Percentiles rank a stretch among this genome's conserved stretches.
phyloP scores from a whole-genome alignment of 2,888 invertebrate genomes.

The Polia nebulosa region DNA sequence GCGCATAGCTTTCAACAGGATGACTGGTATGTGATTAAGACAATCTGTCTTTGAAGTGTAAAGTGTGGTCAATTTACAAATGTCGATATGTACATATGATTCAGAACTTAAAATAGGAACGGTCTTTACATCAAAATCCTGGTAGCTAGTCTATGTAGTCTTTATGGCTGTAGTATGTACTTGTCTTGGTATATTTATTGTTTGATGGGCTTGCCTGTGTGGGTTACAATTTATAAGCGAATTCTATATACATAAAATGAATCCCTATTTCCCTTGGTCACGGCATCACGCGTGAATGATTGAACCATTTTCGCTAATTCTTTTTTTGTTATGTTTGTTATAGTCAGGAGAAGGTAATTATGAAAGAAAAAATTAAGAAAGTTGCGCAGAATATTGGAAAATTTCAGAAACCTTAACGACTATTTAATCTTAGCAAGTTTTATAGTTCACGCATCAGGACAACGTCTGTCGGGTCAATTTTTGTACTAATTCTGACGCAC shows the following conservation, averaged over 20 bases:
- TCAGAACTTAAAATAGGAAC: slow-evolving; percentile 36
- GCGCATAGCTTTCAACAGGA: slow-evolving; percentile 23
- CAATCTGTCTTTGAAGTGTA: slow-evolving; percentile 31
- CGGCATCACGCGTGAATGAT: too few relatives aligned
- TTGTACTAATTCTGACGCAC: slow-evolving; percentile 10
- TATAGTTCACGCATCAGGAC: too few relatives aligned
- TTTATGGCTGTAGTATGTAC: slow-evolving; percentile 16
- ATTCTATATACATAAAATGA: too few relatives aligned
- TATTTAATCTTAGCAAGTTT: too few relatives aligned
- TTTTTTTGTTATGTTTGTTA: too few relatives aligned
- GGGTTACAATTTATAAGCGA: slow-evolving; percentile 30
- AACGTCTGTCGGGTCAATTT: too few relatives aligned
- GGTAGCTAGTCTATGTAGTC: background rate
- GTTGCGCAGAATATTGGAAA: too few relatives aligned
- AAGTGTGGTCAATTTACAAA: slow-evolving; percentile 20
- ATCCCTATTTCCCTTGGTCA: too few relatives aligned
- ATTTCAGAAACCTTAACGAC: too few relatives aligned
- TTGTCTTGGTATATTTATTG: slow-evolving; percentile 33
- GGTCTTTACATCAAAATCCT: slow-evolving; percentile 13
- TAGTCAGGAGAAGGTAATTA: too few relatives aligned
- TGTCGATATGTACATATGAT: slow-evolving; percentile 38
- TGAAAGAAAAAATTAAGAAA: too few relatives aligned
- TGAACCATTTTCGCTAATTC: too few relatives aligned
- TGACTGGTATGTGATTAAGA: slow-evolving; percentile 31
- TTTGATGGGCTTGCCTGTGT: slow-evolving; percentile 28